Evolutionary conservation across 2,113 vertebrate genomes (phyloP), one percentile per base, ranked within the genome.

Genomic region (Empidonax traillii): DNA sequence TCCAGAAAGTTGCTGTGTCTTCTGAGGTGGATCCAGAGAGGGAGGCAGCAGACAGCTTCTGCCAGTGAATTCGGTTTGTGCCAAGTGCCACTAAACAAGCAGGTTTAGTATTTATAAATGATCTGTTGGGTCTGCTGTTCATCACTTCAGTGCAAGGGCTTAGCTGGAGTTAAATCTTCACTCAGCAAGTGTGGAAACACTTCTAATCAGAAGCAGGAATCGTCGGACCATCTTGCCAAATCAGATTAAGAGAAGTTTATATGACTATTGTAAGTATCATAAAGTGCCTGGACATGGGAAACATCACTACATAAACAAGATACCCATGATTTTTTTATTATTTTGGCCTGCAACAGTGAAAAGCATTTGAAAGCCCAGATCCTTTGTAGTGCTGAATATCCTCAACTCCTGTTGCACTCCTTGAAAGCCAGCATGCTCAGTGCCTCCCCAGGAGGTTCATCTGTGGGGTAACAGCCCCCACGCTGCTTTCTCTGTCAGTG

Each of bases 201-300:
- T 94, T 72, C 12, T 86, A 84, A 93, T 87, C 76, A 81, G 76
- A 81, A 94, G 79, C 91, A 89, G 80, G 35, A 92, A 55, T 92
- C 14, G 0, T 25, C 43, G 46, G 39, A 59, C 14, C 15, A n/a
- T 39, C 44, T 86, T 94, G 91, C 80, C 94, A 95, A 49, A 92
- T 95, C 92, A 84, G 72, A 89, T 93, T 71, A 87, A 44, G 31
- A 80, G n/a, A 43, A 56, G 65, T 78, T 94, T 90, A 68, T 93
- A 55, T 19, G 51, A 58, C 55, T 17, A 2, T 31, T 59, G 22
- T 59, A 81, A 89, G 68, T 59, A 84, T 93, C 51, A 33, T 51
- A 14, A 84, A 92, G 52, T 33, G 63, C 37, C 39, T 80, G 80
- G 85, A 59, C 33, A 18, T 43, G 52, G 56, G 46, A 90, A 92